These are phyloP conservation scores for Seriola aureovittata DNA, from an alignment of 2,113 vertebrate species.

Conservation along the genomic window DNA sequence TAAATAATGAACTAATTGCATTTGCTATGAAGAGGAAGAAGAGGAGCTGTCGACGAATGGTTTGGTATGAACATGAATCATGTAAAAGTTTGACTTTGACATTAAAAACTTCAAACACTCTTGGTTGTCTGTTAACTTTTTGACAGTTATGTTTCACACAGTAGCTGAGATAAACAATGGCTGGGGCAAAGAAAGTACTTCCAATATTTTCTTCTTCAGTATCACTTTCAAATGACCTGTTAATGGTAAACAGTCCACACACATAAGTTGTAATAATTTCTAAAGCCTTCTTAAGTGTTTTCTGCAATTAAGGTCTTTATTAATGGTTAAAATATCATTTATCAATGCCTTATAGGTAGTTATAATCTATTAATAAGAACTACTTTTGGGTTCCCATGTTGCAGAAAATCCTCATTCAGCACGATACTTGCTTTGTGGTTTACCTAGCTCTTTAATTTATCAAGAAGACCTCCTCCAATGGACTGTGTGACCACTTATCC, in stretches of 20 bases:
- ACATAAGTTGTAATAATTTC: background rate
- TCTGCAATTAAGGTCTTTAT: background rate
- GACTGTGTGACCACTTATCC: background rate
- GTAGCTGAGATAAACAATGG: background rate
- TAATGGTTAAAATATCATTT: background rate
- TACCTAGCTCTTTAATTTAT: background rate
- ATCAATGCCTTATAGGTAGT: background rate
- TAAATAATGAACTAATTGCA: constrained; percentile 82
- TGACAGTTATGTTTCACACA: background rate
- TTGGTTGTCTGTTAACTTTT: constrained; percentile 30
- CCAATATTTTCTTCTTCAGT: background rate
- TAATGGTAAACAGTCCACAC: background rate
- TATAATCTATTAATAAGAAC: background rate
- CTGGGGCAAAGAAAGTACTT: background rate
- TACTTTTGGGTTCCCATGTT: background rate
- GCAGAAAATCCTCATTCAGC: background rate
- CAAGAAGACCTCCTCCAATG: background rate
- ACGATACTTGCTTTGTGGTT: background rate
- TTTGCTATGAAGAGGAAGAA: constrained; percentile 80
- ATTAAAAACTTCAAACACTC: constrained; percentile 85
- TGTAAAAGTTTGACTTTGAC: constrained; percentile 88
- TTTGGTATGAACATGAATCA: constrained; percentile 84
- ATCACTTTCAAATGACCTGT: background rate
- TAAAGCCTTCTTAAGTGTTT: background rate
- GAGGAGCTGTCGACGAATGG: constrained; percentile 71